Evolutionary conservation across 2,113 vertebrate genomes (phyloP).

Genomic region (Alectura lathami): DNA sequence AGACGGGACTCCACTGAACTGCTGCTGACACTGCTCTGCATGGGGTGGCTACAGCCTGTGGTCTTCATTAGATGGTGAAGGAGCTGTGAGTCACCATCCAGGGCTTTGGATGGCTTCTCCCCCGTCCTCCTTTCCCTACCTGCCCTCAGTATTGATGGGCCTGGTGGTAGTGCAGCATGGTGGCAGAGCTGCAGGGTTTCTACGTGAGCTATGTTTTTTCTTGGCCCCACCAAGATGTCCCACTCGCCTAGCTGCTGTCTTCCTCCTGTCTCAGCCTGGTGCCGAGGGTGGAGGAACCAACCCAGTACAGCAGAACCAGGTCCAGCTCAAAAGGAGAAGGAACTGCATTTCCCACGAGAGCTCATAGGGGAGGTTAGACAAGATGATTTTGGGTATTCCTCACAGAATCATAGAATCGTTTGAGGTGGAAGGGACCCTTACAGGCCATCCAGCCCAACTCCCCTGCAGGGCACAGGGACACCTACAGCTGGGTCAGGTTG

Average conservation of each 20-base stretch:
- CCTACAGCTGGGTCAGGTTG: no score
- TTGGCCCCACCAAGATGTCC: not conserved
- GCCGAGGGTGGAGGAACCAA: not conserved
- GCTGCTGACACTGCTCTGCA: not conserved
- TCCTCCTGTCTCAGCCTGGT: not conserved
- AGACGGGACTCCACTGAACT: no score
- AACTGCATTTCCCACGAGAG: not conserved
- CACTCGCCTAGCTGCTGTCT: not conserved
- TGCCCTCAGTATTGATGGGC: not conserved
- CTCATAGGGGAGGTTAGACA: fast-evolving
- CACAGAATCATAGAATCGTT: no score
- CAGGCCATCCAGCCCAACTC: no score
- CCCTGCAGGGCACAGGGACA: no score
- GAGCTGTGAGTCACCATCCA: not conserved
- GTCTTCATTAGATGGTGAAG: fast-evolving
- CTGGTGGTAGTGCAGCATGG: not conserved
- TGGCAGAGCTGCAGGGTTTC: not conserved
- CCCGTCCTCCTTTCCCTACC: not conserved
- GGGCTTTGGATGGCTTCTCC: not conserved
- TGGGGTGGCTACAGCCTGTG: not conserved
- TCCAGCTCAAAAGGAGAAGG: not conserved
- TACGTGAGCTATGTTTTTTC: fast-evolving
- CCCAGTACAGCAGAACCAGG: not conserved
- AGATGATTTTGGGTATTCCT: not conserved
- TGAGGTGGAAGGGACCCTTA: no score